Conservation (phyloP, 2,888 invertebrate species). For the Empis livida region DNA sequence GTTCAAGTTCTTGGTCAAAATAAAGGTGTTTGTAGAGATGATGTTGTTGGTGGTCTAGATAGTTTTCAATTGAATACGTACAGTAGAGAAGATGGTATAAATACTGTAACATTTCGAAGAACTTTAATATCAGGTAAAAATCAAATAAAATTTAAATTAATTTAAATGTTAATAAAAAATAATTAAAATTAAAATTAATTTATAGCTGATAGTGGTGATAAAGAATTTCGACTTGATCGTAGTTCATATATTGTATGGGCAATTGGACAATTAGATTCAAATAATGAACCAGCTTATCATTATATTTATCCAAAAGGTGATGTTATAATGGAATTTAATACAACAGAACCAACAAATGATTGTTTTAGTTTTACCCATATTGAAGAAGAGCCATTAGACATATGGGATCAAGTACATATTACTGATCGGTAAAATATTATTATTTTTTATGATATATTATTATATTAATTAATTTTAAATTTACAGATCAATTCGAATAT, state of each 20-base stretch:
- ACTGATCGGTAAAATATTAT: slow-evolving; percentile 40
- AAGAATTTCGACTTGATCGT: slow-evolving; percentile 50
- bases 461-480: slow-evolving; percentile 23
- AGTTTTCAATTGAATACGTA: slow-evolving; percentile 69
- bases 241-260: slow-evolving; percentile 69
- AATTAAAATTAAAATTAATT: slow-evolving; percentile 8
- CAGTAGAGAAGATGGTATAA: slow-evolving; percentile 59
- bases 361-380: slow-evolving; percentile 58
- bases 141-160: not conserved
- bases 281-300: slow-evolving; percentile 72
- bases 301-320: slow-evolving; percentile 62
- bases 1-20: slow-evolving; percentile 75
- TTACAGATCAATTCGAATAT: slow-evolving; percentile 52
- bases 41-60: slow-evolving; percentile 66
- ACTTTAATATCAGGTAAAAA: slow-evolving; percentile 56
- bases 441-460: not conserved
- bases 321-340: slow-evolving; percentile 51
- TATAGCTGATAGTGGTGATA: slow-evolving; percentile 65
- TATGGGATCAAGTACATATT: slow-evolving; percentile 52
- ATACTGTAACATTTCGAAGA: slow-evolving; percentile 64
- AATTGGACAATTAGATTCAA: slow-evolving; percentile 62
- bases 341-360: slow-evolving; percentile 50
- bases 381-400: slow-evolving; percentile 27
- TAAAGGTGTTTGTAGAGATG: slow-evolving; percentile 77
- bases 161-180: too few relatives aligned